Conservation (phyloP, 2,888 invertebrate genomes). For the Pterobdella sp. region DNA sequence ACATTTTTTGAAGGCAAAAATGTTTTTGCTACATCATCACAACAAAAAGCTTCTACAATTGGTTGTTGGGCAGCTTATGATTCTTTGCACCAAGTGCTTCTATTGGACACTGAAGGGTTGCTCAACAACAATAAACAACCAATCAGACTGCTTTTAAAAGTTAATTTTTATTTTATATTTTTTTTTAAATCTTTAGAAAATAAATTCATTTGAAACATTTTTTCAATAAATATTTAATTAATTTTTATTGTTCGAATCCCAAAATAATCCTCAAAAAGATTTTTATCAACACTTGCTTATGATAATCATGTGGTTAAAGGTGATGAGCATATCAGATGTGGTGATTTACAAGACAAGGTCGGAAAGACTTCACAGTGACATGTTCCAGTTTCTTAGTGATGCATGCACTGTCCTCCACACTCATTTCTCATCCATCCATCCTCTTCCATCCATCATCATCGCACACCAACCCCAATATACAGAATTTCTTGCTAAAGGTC, state of each 20-base stretch:
- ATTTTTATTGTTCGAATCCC: too few species aligned
- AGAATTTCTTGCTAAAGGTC: slow-evolving; percentile 54
- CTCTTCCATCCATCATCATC: slow-evolving; percentile 68
- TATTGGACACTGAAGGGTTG: slow-evolving; percentile 73
- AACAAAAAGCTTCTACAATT: slow-evolving; percentile 65
- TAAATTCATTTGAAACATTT: too few species aligned
- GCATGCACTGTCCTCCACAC: slow-evolving; percentile 67
- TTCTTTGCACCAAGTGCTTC: slow-evolving; percentile 60
- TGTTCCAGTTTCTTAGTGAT: slow-evolving; percentile 66
- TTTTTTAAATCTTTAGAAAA: too few species aligned
- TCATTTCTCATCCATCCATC: slow-evolving; percentile 61
- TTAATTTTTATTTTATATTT: slow-evolving; percentile 4
- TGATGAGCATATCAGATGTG: slow-evolving; percentile 73
- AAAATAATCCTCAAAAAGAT: too few species aligned
- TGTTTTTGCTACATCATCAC: slow-evolving; percentile 62
- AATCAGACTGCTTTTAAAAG: slow-evolving; percentile 64
- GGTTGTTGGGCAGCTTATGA: slow-evolving; percentile 73
- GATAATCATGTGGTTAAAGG: slow-evolving; percentile 41
- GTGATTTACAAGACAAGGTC: slow-evolving; percentile 69
- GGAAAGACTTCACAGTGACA: slow-evolving; percentile 66
- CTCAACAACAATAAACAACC: slow-evolving; percentile 59
- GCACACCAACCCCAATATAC: slow-evolving; percentile 73
- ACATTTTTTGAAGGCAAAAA: slow-evolving; percentile 62
- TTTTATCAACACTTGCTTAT: neutral
- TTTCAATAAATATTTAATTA: too few species aligned